phyloP scores from a whole-genome alignment of 2,888 invertebrate species.

The Cremastinae sp. region DNA sequence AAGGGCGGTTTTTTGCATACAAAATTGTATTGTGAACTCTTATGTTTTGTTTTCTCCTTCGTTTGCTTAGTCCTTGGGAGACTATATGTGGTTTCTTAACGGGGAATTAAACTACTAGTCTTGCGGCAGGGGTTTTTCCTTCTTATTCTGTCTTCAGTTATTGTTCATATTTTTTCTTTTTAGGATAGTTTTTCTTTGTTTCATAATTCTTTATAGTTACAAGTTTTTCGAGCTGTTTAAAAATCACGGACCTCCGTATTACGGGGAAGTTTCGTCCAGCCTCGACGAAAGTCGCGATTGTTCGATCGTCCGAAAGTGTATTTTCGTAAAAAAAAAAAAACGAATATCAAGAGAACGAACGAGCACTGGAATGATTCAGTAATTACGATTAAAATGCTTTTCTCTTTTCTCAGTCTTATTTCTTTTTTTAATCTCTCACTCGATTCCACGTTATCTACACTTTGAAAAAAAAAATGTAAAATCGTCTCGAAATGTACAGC shows the following conservation, averaged over 20 bases:
- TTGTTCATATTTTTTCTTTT: constrained; percentile 19
- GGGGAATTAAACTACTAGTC: constrained; percentile 47
- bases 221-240: constrained; percentile 63
- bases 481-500: constrained; percentile 1
- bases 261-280: constrained; percentile 62
- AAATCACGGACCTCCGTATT: constrained; percentile 65
- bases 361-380: constrained; percentile 53
- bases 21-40: not conserved
- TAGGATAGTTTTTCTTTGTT: constrained; percentile 57
- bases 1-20: constrained; percentile 46
- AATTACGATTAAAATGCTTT: constrained; percentile 17
- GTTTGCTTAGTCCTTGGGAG: constrained; percentile 41
- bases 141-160: constrained; percentile 17
- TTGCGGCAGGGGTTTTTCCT: constrained; percentile 45
- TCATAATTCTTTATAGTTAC: too few relatives aligned
- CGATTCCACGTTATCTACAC: not conserved
- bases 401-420: constrained; percentile 10
- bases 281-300: constrained; percentile 60
- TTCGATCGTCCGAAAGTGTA: constrained; percentile 44
- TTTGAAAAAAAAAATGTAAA: constrained; percentile 17
- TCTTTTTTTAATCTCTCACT: not conserved
- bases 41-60: constrained; percentile 39
- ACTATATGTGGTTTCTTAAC: constrained; percentile 26
- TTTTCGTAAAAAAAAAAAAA: not conserved
- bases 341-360: not conserved